These are phyloP conservation scores for Alloscopus bannaensis DNA, from an alignment of 2,888 invertebrate species.

Conservation along the genomic window DNA sequence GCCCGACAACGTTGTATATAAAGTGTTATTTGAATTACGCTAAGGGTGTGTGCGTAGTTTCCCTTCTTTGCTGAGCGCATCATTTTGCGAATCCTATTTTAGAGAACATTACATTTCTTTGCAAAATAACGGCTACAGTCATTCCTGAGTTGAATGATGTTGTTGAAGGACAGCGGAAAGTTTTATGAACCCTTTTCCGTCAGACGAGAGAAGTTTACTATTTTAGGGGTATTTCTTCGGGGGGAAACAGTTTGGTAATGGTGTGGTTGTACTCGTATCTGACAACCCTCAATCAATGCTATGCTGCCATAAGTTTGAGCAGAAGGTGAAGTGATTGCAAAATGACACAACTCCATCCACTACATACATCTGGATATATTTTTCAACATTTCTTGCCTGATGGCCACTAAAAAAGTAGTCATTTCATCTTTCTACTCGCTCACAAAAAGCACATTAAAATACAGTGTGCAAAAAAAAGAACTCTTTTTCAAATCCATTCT, in stretches of 20 bases:
- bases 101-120: neutral
- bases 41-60: neutral
- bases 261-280: neutral
- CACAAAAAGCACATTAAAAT: no score
- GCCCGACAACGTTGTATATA: no score
- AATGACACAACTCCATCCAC: neutral
- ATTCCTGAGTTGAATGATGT: slow-evolving; percentile 14
- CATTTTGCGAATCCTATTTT: slow-evolving; percentile 7
- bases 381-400: slow-evolving; percentile 1
- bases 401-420: neutral
- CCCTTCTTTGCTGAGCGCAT: neutral
- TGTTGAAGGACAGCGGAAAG: slow-evolving; percentile 16
- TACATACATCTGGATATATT: no score
- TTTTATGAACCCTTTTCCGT: neutral
- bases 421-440: neutral
- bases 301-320: no score
- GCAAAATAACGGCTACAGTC: neutral
- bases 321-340: neutral
- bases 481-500: no score
- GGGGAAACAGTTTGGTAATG: neutral
- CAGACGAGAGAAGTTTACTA: neutral
- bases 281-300: no score
- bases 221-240: neutral
- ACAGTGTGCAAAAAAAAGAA: no score
- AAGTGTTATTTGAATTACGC: neutral